Base-by-base conservation (phyloP, 2,113 vertebrate genomes). In the Mormyrus iriodes region DNA sequence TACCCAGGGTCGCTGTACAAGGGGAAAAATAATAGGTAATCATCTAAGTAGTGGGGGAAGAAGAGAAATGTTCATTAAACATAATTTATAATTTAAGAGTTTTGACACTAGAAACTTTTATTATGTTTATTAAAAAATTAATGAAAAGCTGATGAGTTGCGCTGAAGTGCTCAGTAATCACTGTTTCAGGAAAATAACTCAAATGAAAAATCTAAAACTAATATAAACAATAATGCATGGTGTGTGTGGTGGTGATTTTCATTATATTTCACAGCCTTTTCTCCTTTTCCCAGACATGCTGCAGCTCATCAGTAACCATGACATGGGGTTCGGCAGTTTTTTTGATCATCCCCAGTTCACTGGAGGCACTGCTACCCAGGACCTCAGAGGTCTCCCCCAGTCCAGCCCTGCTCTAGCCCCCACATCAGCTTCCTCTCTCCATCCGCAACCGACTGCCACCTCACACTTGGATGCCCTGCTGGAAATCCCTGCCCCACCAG, bases 231-330 rank as follows among this genome's bases (percentile, higher is more conserved):
- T 44, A 8, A 17, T 82, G 3, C 48, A 46, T 48, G 15, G 10
- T 84, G 42, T 46, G 35, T 17, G 3, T 24, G 79, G 35, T 83
- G 21, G 39, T 84, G 82, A 42, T 79, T 79, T 17, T 17, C 52
- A 53, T 48, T 48, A 8, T 6, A 48, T 19, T 19, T 53, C 61
- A 69, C 6, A 21, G 21, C 1, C 7, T 1, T 12, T 61, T 90
- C 9, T 85, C 44, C 21, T 88, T 0, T 93, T 89, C 89, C 4
- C 94, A 99, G 98, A 99, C 92, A 98, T 99, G 98, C 96, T 99
- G 1, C 98, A 99, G 94, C 95, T 99, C 92, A 97, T 99, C 95
- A 96, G 94, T 95, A 95, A 96, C 61, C 96, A 97, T 84, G 97
- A 98, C 91, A 95, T 92, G 52, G 97, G 98, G 93, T 98, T 98